Evolutionary conservation across 2,113 vertebrate genomes (phyloP), one percentile per base, ranked within the genome.

Genomic region (Hippocampus abdominalis): DNA sequence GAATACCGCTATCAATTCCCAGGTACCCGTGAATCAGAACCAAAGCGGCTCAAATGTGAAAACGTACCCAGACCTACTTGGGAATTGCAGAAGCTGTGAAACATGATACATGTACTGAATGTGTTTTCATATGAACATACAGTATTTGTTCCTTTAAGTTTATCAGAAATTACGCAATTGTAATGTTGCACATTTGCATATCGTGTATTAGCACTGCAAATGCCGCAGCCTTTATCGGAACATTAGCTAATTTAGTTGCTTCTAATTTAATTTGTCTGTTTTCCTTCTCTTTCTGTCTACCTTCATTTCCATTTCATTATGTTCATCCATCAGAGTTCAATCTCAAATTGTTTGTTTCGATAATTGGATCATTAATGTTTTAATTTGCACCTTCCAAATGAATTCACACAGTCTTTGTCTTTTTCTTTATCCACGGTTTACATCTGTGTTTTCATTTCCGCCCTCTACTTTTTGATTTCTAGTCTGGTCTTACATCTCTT

Each of bases 291-390:
- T 39, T n/a, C 13, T 67, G 46, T 68, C 46, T 56, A 71, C 67
- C 62, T 66, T 66, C 27, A 18, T 56, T 70, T 73, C 48, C 44
- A 13, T 57, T 8, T 60, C 68, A 62, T 29, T 25, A 53, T 62
- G 69, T 81, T 73, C 66, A 64, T 79, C 36, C 9, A 6, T 60
- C 44, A 63, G 67, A 71, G 74, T 83, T 76, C 78, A 40, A 78
- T 39, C 61, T 74, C 63, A 70, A 69, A 84, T 71, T 4, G 7
- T 39, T 84, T 83, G 66, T 81, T 84, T 68, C 66, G 73, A 69
- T 87, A 84, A 87, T 86, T 62, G 74, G 80, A 81, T 80, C 83
- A 87, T 83, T 87, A 69, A 78, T 63, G 80, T 83, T 88, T 85
- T 86, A 79, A 81, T 86, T 85, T 81, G 75, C 74, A 78, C 78